Percentiles rank a stretch among this genome's conserved stretches.
Conservation (phyloP, 1,140 invertebrate genomes). For the Cydia fagiglandana region DNA sequence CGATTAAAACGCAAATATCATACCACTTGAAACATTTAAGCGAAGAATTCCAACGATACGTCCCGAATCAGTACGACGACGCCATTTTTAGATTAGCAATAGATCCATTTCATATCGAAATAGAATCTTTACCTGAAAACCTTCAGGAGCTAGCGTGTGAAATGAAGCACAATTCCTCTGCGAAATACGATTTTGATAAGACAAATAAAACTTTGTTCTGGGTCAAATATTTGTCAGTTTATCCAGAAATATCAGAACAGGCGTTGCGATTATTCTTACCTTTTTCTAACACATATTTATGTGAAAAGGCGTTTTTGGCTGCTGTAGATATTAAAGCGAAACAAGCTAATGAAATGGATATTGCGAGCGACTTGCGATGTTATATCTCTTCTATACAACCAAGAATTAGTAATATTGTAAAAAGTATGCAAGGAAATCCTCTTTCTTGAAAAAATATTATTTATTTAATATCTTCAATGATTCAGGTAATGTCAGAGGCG, state of each 20-base stretch:
- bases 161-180: constrained; percentile 31
- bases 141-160: constrained; percentile 33
- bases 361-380: constrained; percentile 23
- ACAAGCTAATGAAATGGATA: constrained; percentile 9
- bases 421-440: constrained; percentile 17
- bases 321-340: constrained; percentile 33
- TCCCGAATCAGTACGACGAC: constrained; percentile 28
- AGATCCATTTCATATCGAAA: constrained; percentile 34
- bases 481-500: too few species aligned
- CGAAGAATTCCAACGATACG: constrained; percentile 2
- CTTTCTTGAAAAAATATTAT: too few species aligned
- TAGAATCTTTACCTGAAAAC: constrained; percentile 23
- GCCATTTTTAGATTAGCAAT: constrained; percentile 22
- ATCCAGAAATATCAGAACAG: constrained; percentile 33
- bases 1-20: constrained; percentile 20
- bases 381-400: background rate
- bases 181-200: constrained; percentile 34
- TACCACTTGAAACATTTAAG: constrained; percentile 24
- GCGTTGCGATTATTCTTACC: constrained; percentile 34
- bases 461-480: too few species aligned
- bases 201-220: constrained; percentile 25
- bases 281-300: constrained; percentile 34
- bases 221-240: constrained; percentile 34
- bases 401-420: constrained; percentile 17
- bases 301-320: constrained; percentile 33